Conservation (phyloP, 2,797 vertebrate genomes). For the Poeciliopsis presidionis region DNA sequence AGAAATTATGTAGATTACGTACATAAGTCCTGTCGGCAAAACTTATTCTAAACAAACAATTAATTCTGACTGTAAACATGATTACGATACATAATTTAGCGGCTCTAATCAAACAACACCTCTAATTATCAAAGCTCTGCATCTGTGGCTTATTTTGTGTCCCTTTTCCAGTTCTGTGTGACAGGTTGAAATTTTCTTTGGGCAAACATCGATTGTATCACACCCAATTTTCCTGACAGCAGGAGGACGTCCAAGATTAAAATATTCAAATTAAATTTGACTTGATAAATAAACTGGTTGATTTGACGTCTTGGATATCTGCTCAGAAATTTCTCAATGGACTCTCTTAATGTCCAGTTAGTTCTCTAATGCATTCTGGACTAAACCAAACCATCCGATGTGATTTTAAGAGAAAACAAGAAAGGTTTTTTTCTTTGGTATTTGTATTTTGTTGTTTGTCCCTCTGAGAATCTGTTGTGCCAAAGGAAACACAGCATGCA, state of each 20-base stretch:
- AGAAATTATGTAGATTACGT: constrained; percentile 78
- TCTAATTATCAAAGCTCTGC: constrained; percentile 74
- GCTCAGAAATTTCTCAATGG: not conserved
- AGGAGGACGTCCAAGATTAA: constrained; percentile 55
- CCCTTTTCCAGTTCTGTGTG: constrained; percentile 43
- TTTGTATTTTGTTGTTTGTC: not conserved
- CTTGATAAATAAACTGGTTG: constrained; percentile 19
- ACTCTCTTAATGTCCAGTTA: not conserved
- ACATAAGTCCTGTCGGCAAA: constrained; percentile 74
- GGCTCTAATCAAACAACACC: constrained; percentile 74
- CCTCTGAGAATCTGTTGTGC: not conserved
- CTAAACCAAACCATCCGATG: not conserved
- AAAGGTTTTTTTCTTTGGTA: not conserved
- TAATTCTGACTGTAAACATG: constrained; percentile 78
- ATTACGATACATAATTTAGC: constrained; percentile 77
- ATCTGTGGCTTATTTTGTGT: constrained; percentile 55
- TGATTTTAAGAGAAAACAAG: not conserved
- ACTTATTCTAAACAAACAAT: constrained; percentile 80
- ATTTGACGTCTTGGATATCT: not conserved
- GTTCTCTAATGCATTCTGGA: not conserved
- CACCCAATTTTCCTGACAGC: constrained; percentile 58
- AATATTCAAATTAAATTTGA: constrained; percentile 39
- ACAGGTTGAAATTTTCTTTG: constrained; percentile 47
- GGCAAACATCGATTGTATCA: constrained; percentile 64
- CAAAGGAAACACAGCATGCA: not conserved